Base-by-base conservation (phyloP, 2,888 invertebrate species). In the Tipula unca region DNA sequence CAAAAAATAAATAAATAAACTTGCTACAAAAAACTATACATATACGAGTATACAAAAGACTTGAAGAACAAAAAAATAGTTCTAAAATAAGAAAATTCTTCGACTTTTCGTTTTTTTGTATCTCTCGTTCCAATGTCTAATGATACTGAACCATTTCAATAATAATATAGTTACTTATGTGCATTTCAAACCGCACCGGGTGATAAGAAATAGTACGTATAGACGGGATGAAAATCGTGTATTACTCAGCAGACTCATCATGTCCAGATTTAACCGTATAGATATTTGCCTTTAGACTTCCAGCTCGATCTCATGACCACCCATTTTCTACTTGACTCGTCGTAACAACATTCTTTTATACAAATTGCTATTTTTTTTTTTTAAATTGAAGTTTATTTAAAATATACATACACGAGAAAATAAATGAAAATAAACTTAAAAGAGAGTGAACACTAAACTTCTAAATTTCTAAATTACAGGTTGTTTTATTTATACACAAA, bases 111-210 rank as follows among this genome's bases (percentile, higher is more conserved):
- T 69, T 69, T 32, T 32, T 48, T 25, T 69, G 25, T 69, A 69
- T 25, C 25, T 69, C 69, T 69, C 69, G 69, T 69, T 69, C 69
- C 69, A 69, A 69, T 25, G 69, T 69, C 69, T 69, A 69, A 25
- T 69, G 69, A 69, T 69, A 69, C 69, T 69, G 69, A 25, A 69
- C 69, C 69, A 69, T 69, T 69, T 69, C 69, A 69, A 69, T 69
- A 69, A 25, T 69, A 25, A 54, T 54, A 20, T 25, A 69, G 69
- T 69, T 69, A 69, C 48, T 20, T 48, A 17, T 48, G 32, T 6
- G 6, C 32, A 17, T 17, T 5, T 48, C 8, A 17, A 48, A 5
- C 17, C 32, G 17, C 10, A 69, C 69, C 69, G 69, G 69, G 69
- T 25, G 69, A 69, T 69, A 69, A 25, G 69, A 69, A 69, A 69